phyloP scores from a whole-genome alignment of 2,888 invertebrate genomes.

The Cylloceria caligata region DNA sequence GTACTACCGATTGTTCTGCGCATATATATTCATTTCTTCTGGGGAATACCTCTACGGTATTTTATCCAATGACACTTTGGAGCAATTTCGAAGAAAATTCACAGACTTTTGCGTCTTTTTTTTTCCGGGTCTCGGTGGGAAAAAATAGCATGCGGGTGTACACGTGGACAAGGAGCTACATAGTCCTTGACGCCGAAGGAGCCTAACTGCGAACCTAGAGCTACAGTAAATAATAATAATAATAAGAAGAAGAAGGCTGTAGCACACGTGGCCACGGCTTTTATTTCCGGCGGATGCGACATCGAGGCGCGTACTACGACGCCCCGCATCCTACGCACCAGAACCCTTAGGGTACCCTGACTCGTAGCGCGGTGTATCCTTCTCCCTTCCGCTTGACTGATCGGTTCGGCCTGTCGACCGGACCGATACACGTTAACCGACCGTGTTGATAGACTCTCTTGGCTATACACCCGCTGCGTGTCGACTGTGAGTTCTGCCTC shows the following conservation, averaged over 20 bases:
- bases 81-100: conserved; percentile 24
- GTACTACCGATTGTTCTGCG: neutral
- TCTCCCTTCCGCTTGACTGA: conserved; percentile 59
- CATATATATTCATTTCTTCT: neutral
- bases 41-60: neutral
- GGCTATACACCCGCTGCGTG: conserved; percentile 8
- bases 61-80: neutral
- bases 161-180: conserved; percentile 47
- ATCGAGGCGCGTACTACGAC: conserved; percentile 31
- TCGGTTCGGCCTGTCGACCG: neutral
- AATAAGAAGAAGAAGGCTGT: conserved; percentile 43
- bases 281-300: conserved; percentile 77
- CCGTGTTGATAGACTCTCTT: conserved; percentile 28
- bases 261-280: conserved; percentile 63
- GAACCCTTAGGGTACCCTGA: conserved; percentile 43
- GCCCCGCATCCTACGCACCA: conserved; percentile 46
- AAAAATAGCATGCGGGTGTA: conserved; percentile 54
- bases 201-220: conserved; percentile 40
- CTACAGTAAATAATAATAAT: conserved; percentile 2
- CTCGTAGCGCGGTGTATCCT: conserved; percentile 28
- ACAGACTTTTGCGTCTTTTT: conserved; percentile 17
- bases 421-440: conserved; percentile 9
- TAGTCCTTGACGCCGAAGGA: neutral
- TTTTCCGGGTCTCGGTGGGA: conserved; percentile 2
- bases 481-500: conserved; percentile 7